Base-by-base conservation (phyloP, 2,888 invertebrate species). In the Drosophila pegasa region DNA sequence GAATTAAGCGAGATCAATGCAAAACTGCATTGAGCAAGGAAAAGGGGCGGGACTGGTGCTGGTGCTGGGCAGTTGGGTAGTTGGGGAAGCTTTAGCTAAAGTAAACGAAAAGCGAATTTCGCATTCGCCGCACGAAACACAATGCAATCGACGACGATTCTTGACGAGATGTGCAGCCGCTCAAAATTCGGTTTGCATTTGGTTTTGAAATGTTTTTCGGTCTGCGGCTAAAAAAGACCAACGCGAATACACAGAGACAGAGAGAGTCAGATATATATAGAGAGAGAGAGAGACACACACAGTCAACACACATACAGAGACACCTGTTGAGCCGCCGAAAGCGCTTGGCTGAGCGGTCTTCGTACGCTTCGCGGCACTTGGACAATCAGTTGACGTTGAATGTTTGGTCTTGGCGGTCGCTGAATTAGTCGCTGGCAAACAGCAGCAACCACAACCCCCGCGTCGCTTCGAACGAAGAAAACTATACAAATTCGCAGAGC, bases 321-420 rank as follows among this genome's bases (percentile, higher is more conserved):
- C 41, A 59, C 43, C 45, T 57, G 22, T 9, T 31, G 50, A 61
- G 29, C 50, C 57, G 73, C 70, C 57, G 52, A 48, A 52, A 62
- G 50, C 60, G 71, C 37, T 48, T 48, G 64, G 72, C 71, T 71
- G 68, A 85, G 74, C 88, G 84, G 88, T 88, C 85, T 85, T 85
- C 78, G 83, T 69, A 67, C 69, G 84, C 60, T 88, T 74, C 70
- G 81, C 78, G 77, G 73, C 71, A 71, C 75, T 88, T 88, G 80
- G 79, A 73, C 76, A 76, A 84, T 91, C 88, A 90, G 90, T 90
- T 88, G 80, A 80, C 87, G 86, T 88, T 89, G 84, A 90, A 89
- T 83, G 85, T 89, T 87, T 80, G 89, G 87, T 85, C 89, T 90
- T 80, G 76, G 78, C 90, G 89, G 91, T 91, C 89, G 90, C 74